Conservation (phyloP, 64 coral and sea anemone genomes). For the Orbicella faveolata region DNA sequence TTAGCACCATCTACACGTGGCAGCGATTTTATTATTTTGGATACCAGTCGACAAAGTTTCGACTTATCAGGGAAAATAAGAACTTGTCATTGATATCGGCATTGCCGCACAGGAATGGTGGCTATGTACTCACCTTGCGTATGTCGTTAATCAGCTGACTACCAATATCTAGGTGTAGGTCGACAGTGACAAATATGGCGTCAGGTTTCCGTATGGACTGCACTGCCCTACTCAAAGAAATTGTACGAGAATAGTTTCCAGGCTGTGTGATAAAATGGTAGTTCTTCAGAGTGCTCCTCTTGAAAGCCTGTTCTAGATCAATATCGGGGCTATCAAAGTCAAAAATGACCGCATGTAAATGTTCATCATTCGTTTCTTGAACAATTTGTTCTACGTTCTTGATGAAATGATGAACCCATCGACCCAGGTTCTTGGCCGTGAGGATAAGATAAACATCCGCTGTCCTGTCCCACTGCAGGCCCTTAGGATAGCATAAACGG, state of each 20-base stretch:
- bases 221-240: conserved; percentile 36
- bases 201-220: conserved; percentile 25
- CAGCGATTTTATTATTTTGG: no score
- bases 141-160: conserved; percentile 43
- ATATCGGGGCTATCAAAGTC: conserved; percentile 78
- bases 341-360: conserved; percentile 73
- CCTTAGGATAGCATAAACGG: conserved; percentile 55
- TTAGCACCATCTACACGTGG: no score
- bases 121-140: conserved; percentile 37
- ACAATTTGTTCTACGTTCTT: conserved; percentile 65
- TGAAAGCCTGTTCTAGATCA: conserved; percentile 31
- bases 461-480: conserved; percentile 71
- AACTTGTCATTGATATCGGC: no score
- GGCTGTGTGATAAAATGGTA: conserved; percentile 4
- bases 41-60: no score
- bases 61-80: no score
- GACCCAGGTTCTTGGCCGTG: conserved; percentile 77
- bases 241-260: conserved; percentile 12
- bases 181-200: conserved; percentile 34
- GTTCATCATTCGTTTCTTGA: conserved; percentile 65
- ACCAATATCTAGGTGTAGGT: conserved; percentile 48
- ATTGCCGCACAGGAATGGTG: no score
- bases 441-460: conserved; percentile 82
- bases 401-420: conserved; percentile 89
- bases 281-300: conserved; percentile 41